A percentile compares a stretch with the other conserved stretches of the same genome.
Conservation (phyloP, 2,888 invertebrate genomes). For the Pseudoips prasinana region DNA sequence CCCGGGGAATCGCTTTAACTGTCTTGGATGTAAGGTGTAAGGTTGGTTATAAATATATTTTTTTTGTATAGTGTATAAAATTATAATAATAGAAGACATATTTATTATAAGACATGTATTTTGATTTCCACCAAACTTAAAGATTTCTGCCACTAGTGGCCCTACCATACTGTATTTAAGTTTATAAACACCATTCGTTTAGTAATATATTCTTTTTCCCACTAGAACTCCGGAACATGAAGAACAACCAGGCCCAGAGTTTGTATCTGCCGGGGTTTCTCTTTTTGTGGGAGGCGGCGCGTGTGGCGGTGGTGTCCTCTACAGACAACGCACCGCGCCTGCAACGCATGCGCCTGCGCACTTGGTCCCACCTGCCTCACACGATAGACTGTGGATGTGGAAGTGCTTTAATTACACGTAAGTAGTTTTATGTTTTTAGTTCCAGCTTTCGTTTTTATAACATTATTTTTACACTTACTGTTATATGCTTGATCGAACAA, state of each 20-base stretch:
- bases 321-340: slow-evolving; percentile 78
- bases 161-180: too few relatives aligned
- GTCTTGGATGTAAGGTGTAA: too few relatives aligned
- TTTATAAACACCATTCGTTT: too few relatives aligned
- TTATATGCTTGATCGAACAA: too few relatives aligned
- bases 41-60: too few relatives aligned
- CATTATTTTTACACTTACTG: neutral
- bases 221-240: slow-evolving; percentile 56
- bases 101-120: too few relatives aligned
- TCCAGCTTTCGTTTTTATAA: neutral
- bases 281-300: slow-evolving; percentile 82
- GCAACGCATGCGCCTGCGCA: slow-evolving; percentile 74
- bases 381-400: slow-evolving; percentile 86
- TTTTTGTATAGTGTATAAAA: too few relatives aligned
- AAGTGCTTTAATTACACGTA: slow-evolving; percentile 86
- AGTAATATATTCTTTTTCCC: too few relatives aligned
- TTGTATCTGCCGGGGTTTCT: slow-evolving; percentile 84
- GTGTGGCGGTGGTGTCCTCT: slow-evolving; percentile 79
- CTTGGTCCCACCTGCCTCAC: slow-evolving; percentile 80
- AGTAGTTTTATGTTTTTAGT: slow-evolving; percentile 33
- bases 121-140: too few relatives aligned
- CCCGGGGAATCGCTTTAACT: too few relatives aligned
- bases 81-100: too few relatives aligned
- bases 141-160: too few relatives aligned
- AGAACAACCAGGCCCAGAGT: slow-evolving; percentile 78